Conservation (phyloP, 2,888 invertebrate genomes). For the Periphyllus acericola region DNA sequence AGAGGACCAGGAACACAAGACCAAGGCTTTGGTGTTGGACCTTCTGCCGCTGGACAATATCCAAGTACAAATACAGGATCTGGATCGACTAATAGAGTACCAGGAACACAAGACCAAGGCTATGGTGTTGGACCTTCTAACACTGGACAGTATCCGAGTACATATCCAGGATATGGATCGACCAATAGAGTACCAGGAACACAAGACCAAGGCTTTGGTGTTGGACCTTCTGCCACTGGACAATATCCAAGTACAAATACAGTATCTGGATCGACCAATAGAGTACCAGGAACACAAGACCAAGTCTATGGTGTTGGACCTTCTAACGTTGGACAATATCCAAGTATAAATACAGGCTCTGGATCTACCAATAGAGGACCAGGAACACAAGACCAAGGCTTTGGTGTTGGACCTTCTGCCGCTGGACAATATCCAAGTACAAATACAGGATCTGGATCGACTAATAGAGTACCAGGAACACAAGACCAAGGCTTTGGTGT, state of each 20-base stretch:
- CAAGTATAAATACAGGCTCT: not conserved
- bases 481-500: constrained; percentile 26
- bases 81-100: not conserved
- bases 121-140: not conserved
- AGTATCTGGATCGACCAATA: not conserved
- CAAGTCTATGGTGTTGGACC: not conserved
- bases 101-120: not conserved
- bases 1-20: not conserved
- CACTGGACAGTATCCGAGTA: not conserved
- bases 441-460: not conserved
- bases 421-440: not conserved
- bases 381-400: not conserved
- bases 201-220: constrained; percentile 26
- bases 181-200: not conserved
- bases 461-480: constrained; percentile 4
- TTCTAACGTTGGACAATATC: not conserved
- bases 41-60: not conserved
- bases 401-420: not conserved
- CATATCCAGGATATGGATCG: not conserved
- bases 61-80: not conserved
- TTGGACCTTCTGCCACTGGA: not conserved
- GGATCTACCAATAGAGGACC: not conserved
- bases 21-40: not conserved
- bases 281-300: not conserved
- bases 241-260: not conserved